Conservation (phyloP, 2,113 vertebrate species). For the Chunga burmeisteri region DNA sequence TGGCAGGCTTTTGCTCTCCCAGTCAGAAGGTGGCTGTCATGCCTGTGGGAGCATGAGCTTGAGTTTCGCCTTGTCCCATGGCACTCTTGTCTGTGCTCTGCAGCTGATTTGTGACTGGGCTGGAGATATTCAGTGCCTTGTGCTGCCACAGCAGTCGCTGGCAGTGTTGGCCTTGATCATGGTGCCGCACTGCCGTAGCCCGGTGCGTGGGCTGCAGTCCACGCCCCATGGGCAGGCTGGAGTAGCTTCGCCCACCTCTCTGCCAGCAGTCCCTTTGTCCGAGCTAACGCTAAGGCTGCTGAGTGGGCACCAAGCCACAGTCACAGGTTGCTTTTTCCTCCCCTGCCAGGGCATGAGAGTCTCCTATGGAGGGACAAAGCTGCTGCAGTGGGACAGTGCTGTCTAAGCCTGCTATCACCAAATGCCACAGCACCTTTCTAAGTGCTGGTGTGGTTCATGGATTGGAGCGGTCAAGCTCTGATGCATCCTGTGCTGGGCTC, state of each 20-base stretch:
- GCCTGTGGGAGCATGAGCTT: neutral
- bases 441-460: neutral
- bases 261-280: neutral
- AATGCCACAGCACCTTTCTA: neutral
- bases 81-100: neutral
- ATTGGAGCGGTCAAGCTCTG: neutral
- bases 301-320: neutral
- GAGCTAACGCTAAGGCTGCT: neutral
- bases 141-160: accelerated
- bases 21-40: neutral
- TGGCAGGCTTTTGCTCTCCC: no score
- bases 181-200: neutral
- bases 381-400: neutral
- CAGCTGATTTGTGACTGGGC: neutral
- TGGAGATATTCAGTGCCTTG: neutral
- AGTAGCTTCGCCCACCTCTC: neutral
- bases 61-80: neutral
- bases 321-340: accelerated
- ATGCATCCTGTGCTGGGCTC: neutral
- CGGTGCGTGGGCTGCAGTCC: accelerated
- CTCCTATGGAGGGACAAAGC: neutral
- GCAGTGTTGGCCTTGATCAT: accelerated
- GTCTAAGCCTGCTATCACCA: neutral
- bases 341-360: neutral
- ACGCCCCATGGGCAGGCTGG: neutral